These are phyloP conservation scores for Aphelinus certus DNA, from an alignment of 1,140 invertebrate genomes.

Conservation along the genomic window DNA sequence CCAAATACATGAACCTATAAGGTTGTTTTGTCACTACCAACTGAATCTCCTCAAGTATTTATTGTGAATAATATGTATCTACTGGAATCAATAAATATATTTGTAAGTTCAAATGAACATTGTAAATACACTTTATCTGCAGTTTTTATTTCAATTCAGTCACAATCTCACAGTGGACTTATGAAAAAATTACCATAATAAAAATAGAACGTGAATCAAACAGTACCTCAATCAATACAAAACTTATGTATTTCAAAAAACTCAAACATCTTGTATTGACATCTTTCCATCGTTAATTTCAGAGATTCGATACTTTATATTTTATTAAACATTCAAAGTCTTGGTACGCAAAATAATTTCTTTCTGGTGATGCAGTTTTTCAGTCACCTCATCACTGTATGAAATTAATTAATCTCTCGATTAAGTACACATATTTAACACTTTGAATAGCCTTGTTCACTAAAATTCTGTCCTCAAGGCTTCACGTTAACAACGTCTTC, in stretches of 20 bases:
- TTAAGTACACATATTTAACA: constrained; percentile 39
- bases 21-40: too few species aligned
- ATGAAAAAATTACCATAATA: too few species aligned
- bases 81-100: too few species aligned
- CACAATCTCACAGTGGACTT: too few species aligned
- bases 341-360: constrained; percentile 34
- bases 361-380: constrained; percentile 13
- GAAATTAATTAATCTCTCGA: constrained; percentile 31
- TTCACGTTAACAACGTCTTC: constrained; percentile 29
- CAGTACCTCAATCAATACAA: background rate
- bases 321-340: constrained; percentile 25
- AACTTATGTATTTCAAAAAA: constrained; percentile 31
- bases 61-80: too few species aligned
- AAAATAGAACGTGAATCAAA: too few species aligned
- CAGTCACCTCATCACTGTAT: constrained; percentile 23
- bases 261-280: constrained; percentile 38
- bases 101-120: too few species aligned
- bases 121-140: too few species aligned
- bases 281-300: constrained; percentile 33
- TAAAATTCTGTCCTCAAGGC: constrained; percentile 6
- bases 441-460: constrained; percentile 20
- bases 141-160: too few species aligned
- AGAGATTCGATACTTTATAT: constrained; percentile 28
- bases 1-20: too few species aligned
- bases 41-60: too few species aligned